Conservation (phyloP, 2,113 vertebrate genomes). For the western clawed frog (Xenopus tropicalis) region UCB_Xtro_10.0 CM004444.2:87383501-87384000, state of each 20-base stretch:
- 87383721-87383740: not conserved
- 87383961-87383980: too few relatives aligned
- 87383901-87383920: too few relatives aligned
- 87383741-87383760: not conserved
- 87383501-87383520: conserved; percentile 13
- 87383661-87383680: conserved; percentile 24
- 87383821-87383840: too few relatives aligned
- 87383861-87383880: too few relatives aligned
- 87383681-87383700: conserved; percentile 7
- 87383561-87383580: conserved; percentile 42
- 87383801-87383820: too few relatives aligned
- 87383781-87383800: too few relatives aligned
- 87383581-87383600: conserved; percentile 35
- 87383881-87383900: too few relatives aligned
- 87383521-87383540: conserved; percentile 14
- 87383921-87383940: too few relatives aligned
- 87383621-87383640: conserved; percentile 35
- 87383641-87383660: conserved; percentile 27
- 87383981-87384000: too few relatives aligned
- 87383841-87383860: too few relatives aligned
- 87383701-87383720: not conserved
- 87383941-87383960: too few relatives aligned
- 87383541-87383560: conserved; percentile 32
- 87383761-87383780: not conserved
- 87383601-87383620: conserved; percentile 42